A percentile compares a stretch with the other conserved stretches of the same genome.
These are phyloP conservation scores for Psettodes erumei DNA, from an alignment of 2,113 vertebrate species.

Conservation along the genomic window DNA sequence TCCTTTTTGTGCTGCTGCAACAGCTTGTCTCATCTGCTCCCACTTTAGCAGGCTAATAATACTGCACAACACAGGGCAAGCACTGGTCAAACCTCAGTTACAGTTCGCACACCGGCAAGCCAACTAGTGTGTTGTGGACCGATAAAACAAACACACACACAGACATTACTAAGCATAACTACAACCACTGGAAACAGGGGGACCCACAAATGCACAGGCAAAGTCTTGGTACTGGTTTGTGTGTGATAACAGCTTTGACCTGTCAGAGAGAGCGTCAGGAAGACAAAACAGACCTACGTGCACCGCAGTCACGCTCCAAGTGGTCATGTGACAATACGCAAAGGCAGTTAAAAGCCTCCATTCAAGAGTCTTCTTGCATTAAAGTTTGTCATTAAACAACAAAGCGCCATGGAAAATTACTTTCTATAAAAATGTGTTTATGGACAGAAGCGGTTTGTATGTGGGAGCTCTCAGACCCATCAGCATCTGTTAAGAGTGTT, in stretches of 20 bases:
- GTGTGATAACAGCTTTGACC: neutral
- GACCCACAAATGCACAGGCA: constrained; percentile 1
- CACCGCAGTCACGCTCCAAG: constrained; percentile 13
- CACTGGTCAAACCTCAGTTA: constrained; percentile 47
- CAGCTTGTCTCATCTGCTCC: constrained; percentile 65
- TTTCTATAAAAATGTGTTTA: constrained; percentile 55
- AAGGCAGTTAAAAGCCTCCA: constrained; percentile 40
- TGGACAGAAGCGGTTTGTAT: constrained; percentile 43
- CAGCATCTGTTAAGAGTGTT: constrained; percentile 31
- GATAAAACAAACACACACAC: neutral
- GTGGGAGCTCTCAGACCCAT: constrained; percentile 24
- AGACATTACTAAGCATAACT: neutral
- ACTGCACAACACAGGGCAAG: constrained; percentile 32
- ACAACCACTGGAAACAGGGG: constrained; percentile 8
- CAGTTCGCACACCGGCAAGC: constrained; percentile 12
- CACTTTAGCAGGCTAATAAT: constrained; percentile 57
- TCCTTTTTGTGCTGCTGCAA: constrained; percentile 36
- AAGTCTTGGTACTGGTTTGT: neutral
- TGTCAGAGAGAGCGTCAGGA: constrained; percentile 14
- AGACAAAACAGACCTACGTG: constrained; percentile 35
- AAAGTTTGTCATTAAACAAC: constrained; percentile 32
- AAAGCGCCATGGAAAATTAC: constrained; percentile 20
- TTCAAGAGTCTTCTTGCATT: constrained; percentile 23
- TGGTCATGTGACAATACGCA: constrained; percentile 13
- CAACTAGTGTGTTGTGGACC: constrained; percentile 4